Base-by-base conservation (phyloP, 2,797 vertebrate species). In the Eutrigla gurnardus region DNA sequence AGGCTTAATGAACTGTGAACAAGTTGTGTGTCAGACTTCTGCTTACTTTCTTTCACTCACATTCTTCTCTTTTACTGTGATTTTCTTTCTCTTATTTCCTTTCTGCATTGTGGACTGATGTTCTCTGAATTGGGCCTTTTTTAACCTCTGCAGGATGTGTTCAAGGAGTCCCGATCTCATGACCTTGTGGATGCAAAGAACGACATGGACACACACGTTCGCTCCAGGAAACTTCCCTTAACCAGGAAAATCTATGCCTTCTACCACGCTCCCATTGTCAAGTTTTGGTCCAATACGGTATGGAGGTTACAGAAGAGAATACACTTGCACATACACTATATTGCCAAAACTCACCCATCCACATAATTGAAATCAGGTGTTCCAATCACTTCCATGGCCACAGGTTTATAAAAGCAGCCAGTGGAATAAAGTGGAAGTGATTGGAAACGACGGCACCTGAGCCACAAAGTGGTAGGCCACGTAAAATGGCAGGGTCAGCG, bases 211-310 rank as follows among this genome's bases (percentile, higher is more conserved):
- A 96, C 96, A 15, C 94, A 96, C 33, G 74, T 96, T 84, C 97
- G 96, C 57, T 96, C 97, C 46, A 96, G 97, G 78, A 96, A 95
- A 35, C 95, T 99, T 85, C 98, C 98, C 53, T 94, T 99, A 80
- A 98, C 97, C 52, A 95, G 97, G 81, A 99, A 99, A 77, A 97
- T 99, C 84, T 97, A 99, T 65, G 97, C 97, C 35, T 99, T 99
- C 92, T 99, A 98, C 94, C 97, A 98, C 66, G 98, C 98, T 64
- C 98, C 98, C 46, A 99, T 99, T 77, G 98, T 98, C 90, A 99
- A 99, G 91, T 99, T 99, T 92, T 99, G 98, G 98, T 97, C 96
- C 91, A 99, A 98, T 87, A 99, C 98, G 88, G 98, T 99, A 94
- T 70, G 96, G 32, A 77, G n/a, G 63, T 75, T 53, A 47, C 46